Conservation (phyloP, 1,140 invertebrate species). For the Drosophila lini region DNA sequence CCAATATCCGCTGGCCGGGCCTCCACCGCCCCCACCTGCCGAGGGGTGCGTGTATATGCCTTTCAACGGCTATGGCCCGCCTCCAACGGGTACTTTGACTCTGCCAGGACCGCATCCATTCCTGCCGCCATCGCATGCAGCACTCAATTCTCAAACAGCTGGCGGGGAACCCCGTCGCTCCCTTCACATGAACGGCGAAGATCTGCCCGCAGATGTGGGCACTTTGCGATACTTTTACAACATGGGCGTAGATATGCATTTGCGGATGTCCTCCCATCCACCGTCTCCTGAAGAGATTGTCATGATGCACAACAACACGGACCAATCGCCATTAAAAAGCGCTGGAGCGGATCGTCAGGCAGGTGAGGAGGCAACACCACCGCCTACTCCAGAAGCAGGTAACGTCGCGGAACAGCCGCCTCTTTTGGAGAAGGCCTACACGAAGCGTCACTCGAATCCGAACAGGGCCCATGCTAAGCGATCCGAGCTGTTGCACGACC, state of each 20-base stretch:
- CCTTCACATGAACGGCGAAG: slow-evolving; percentile 85
- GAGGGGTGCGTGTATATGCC: slow-evolving; percentile 62
- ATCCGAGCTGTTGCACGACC: slow-evolving; percentile 51
- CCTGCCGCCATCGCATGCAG: slow-evolving; percentile 8
- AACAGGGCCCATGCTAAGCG: slow-evolving; percentile 51
- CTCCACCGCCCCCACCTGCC: slow-evolving; percentile 25
- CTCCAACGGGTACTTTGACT: slow-evolving; percentile 4
- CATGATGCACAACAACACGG: slow-evolving; percentile 50
- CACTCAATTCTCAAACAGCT: slow-evolving; percentile 9
- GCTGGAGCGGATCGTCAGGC: slow-evolving; percentile 4
- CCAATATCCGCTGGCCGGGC: slow-evolving; percentile 16
- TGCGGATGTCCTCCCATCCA: slow-evolving; percentile 40
- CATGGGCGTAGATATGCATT: slow-evolving; percentile 87
- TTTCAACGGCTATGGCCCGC: slow-evolving; percentile 36
- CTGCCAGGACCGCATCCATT: slow-evolving; percentile 21
- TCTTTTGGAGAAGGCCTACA: not conserved
- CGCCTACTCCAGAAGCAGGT: slow-evolving; percentile 48
- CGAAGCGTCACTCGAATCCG: slow-evolving; percentile 26
- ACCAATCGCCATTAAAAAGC: slow-evolving; percentile 28
- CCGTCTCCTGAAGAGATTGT: slow-evolving; percentile 39
- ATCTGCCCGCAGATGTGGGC: slow-evolving; percentile 87
- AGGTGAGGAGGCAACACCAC: slow-evolving; percentile 35
- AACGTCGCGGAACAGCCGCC: slow-evolving; percentile 1
- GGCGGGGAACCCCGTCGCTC: slow-evolving; percentile 69
- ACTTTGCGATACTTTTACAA: slow-evolving; percentile 89